phyloP scores from a whole-genome alignment of 2,113 vertebrate genomes.

The Hucho hucho region DNA sequence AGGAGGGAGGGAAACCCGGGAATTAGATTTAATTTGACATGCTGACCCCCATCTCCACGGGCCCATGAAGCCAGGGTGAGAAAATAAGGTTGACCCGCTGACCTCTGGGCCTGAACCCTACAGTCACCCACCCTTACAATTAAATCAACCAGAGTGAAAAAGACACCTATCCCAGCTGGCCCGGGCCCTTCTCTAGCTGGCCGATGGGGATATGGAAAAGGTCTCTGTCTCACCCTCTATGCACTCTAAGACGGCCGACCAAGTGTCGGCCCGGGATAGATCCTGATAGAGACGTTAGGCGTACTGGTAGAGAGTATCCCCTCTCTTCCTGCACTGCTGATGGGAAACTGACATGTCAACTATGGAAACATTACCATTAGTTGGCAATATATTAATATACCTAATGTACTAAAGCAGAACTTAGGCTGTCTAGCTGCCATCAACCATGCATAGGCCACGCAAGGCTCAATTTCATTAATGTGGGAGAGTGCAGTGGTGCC shows the following conservation, averaged over 20 bases:
- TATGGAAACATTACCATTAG: constrained; percentile 69
- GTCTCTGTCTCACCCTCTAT: constrained; percentile 39
- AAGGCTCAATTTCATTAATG: constrained; percentile 75
- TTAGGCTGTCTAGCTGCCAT: constrained; percentile 63
- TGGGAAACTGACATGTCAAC: constrained; percentile 63
- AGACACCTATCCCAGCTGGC: constrained; percentile 23
- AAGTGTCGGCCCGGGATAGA: constrained; percentile 31
- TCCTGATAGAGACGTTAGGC: constrained; percentile 8
- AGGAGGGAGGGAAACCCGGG: constrained; percentile 61
- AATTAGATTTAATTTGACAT: constrained; percentile 82
- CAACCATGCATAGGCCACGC: constrained; percentile 65
- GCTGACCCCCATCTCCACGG: constrained; percentile 76
- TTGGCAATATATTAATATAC: constrained; percentile 72
- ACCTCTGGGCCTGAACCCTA: constrained; percentile 72
- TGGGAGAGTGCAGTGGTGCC: constrained; percentile 57
- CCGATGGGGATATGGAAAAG: constrained; percentile 39
- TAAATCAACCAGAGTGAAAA: constrained; percentile 74
- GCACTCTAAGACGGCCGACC: constrained; percentile 41
- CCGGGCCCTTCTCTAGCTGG: constrained; percentile 10
- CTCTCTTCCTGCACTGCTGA: constrained; percentile 25
- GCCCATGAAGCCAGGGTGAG: constrained; percentile 71
- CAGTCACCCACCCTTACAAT: constrained; percentile 76
- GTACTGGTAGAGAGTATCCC: neutral
- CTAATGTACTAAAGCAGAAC: constrained; percentile 62
- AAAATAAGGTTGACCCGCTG: constrained; percentile 79